Base-by-base conservation (phyloP, 2,888 invertebrate species). In the Phragmatobia fuliginosa region DNA sequence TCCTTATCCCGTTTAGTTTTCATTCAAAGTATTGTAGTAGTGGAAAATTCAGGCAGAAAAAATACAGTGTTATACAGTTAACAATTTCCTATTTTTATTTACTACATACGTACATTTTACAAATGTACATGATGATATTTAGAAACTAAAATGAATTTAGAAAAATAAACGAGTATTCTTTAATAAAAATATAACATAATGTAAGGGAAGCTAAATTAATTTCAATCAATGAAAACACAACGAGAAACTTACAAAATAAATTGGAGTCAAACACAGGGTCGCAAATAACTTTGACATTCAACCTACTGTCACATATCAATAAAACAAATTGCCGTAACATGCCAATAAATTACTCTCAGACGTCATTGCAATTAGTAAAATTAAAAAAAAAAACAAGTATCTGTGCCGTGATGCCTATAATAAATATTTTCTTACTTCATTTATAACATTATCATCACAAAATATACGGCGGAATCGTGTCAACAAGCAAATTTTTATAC, bases 391-490 rank as follows among this genome's bases (percentile, higher is more conserved):
- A 52, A 60, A 11, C 31, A 31, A 3, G 4, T 10, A 56, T 56
- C 8, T 33, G n/a, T 25, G 31, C 33, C 58, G 49, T 41, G 28
- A 59, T 59, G 11, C 61, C 33, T 14, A 69, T 31, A n/a, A 41
- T 52, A 25, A 52, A 68, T 65, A 56, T 68, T 60, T 69, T 49
- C n/a, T 28, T 67, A 62, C 71, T 58, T 71, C 64, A 72, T 77
- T 71, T 71, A 49, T 49, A 72, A 79, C 75, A 68, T 68, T 79
- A 74, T 76, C 73, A 76, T 71, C 74, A 76, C 71, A 71, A 64
- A 70, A 72, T 72, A 73, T 60, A 71, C 61, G 62, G 41, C 65
- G 25, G 49, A 66, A 75, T 49, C 67, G 61, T 71, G 73, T 75
- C 71, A 70, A 65, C 41, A 14, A 14, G 25, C 52, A 18, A 67